Percentiles rank a stretch among this genome's conserved stretches.
Conservation (phyloP, 2,888 invertebrate genomes). For the Pachymerium ferrugineum region DNA sequence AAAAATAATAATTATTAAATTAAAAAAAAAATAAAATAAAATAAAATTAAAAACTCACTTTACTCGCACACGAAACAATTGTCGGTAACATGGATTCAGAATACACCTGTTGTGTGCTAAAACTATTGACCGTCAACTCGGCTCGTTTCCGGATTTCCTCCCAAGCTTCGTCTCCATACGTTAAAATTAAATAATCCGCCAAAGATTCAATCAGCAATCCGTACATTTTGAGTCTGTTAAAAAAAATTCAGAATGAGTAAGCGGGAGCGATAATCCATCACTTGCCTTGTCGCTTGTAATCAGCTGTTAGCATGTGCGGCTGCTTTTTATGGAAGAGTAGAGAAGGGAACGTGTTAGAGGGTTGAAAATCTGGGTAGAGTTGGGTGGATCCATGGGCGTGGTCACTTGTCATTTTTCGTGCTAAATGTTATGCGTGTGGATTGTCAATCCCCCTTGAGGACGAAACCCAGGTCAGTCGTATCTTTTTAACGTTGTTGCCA, state of each 20-base stretch:
- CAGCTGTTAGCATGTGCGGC: not conserved
- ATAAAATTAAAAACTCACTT: constrained; percentile 54
- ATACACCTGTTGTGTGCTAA: constrained; percentile 76
- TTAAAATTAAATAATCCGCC: constrained; percentile 82
- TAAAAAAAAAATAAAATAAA: not conserved
- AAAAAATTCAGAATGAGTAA: not conserved
- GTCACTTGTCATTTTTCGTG: not conserved
- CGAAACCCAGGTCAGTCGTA: not conserved
- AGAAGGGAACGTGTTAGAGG: too few species aligned
- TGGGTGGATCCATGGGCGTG: not conserved
- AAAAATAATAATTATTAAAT: constrained; percentile 36
- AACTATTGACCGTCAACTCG: constrained; percentile 76
- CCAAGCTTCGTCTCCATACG: constrained; percentile 94
- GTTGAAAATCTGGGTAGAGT: not conserved
- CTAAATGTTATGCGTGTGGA: not conserved
- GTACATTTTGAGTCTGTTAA: constrained; percentile 63
- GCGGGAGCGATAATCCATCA: not conserved
- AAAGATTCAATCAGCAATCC: constrained; percentile 90
- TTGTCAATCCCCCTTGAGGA: not conserved
- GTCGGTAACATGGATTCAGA: constrained; percentile 80
- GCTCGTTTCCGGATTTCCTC: constrained; percentile 80
- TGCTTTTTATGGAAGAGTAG: not conserved
- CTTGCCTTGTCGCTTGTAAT: not conserved
- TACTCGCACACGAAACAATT: constrained; percentile 76
- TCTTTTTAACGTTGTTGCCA: not conserved